Base-by-base conservation (phyloP, 2,113 vertebrate species). In the Eonycteris spelaea region DNA sequence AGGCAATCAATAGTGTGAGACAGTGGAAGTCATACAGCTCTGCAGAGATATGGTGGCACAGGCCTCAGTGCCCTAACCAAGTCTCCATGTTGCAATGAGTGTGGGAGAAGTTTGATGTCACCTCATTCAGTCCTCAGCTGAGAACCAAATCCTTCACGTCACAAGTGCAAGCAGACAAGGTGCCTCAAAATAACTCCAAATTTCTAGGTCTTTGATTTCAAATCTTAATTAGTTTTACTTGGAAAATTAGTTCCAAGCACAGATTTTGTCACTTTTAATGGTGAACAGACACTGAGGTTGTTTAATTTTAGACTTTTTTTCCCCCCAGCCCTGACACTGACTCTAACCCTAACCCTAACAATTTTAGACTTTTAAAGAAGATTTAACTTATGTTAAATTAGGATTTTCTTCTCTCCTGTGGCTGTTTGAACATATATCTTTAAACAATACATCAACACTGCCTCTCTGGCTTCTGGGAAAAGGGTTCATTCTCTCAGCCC, bases 391-490 rank as follows among this genome's bases (percentile, higher is more conserved):
- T 22, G 45, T 90, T 74, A 73, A 95, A 82, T 90, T 53, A 61
- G 28, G 30, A 68, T 82, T 95, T 61, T 85, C 45, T 85, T 45
- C 35, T 70, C 16, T 51, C 71, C 59, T 57, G 4, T 61, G 84
- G 61, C 90, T 43, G 2, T 95, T 82, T 65, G n/a, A 88, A 65
- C 38, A 26, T 86, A 77, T 79, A 86, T 90, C 83, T 91, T 96
- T 74, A 86, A 89, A 78, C 57, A 40, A 3, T 78, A 18, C 19
- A 18, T 84, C 77, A 87, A 51, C 7, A 18, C 18, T 11, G 35
- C 45, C 12, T 53, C 61, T 82, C n/a, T 83, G 85, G 82, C 43
- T 88, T 77, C 26, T 43, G 48, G n/a, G 45, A 15, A 74, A 93
- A 63, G 45, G 24, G 21, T 80, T 55, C n/a, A 2, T 89, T 90